Base-by-base conservation (phyloP, 2,797 vertebrate species). In the Clarias pachynema region DNA sequence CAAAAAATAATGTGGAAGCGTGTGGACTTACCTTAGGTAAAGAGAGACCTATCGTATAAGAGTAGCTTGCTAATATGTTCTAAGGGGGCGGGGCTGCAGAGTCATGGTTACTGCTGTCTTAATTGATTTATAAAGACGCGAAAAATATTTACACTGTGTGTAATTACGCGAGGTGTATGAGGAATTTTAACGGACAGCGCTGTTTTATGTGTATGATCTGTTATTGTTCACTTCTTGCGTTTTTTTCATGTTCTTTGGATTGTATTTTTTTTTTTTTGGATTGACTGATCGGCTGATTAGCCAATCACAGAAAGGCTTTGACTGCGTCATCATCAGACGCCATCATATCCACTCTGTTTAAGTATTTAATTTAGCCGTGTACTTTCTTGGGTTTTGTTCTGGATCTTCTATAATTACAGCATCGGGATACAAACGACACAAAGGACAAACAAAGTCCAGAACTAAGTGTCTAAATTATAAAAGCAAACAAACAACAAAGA, bases 391-490 rank as follows among this genome's bases (percentile, higher is more conserved):
- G 72, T 75, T 56, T 20, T 18, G 49, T 75, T 53, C 44, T 29
- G 73, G 53, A 22, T 2, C 7, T 40, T 3, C 34, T 40, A 34
- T 44, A 79, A 63, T 79, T 79, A 63, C 59, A 63, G 31, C 59
- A n/a, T 34, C 26, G 34, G 15, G 34, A 79, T 63, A 24, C 34
- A n/a, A 44, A 79, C 6, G 6, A 9, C 77, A 60, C 77, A 40
- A 40, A 26, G 44, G 44, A 49, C 44, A 49, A 49, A 49, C 44
- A 49, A 62, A 37, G 56, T 79, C 57, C 75, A 62, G 29, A 62
- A 79, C 34, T 15, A 79, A 79, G 59, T 63, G 56, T 78, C 29
- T 78, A 56, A 34, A 75, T 57, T 57, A 12, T 49, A 31, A 49
- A 49, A 49, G 10, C 31, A 75, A 18, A 78, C 59, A 78, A 34